phyloP scores from a whole-genome alignment of 2,888 invertebrate species.

The Thereva unica region DNA sequence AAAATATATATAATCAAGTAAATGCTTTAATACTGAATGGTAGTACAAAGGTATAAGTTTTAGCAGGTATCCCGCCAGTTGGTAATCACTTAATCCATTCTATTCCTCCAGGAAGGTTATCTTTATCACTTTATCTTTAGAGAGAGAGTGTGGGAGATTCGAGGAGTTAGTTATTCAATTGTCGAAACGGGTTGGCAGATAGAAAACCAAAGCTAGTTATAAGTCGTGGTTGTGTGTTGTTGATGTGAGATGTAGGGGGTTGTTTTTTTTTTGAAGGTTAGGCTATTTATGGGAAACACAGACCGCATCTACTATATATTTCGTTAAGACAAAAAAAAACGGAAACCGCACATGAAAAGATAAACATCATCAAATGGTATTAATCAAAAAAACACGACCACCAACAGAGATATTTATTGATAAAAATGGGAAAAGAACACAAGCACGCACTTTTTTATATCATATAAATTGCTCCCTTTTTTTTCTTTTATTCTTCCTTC shows the following conservation, averaged over 20 bases:
- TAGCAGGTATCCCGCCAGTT: constrained; percentile 30
- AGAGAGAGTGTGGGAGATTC: no score
- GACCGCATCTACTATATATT: constrained; percentile 27
- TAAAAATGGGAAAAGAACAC: constrained; percentile 13
- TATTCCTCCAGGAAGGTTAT: constrained; percentile 37
- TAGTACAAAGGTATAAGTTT: constrained; percentile 2
- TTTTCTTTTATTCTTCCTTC: neutral
- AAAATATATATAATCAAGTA: constrained; percentile 11
- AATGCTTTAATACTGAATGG: constrained; percentile 3
- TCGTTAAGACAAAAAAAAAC: constrained; percentile 19
- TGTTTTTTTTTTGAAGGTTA: neutral
- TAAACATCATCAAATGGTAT: constrained; percentile 35
- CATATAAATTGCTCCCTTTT: constrained; percentile 4
- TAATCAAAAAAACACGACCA: constrained; percentile 34
- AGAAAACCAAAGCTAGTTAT: no score
- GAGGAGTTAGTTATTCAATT: no score
- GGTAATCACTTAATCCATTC: constrained; percentile 40
- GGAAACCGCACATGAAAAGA: constrained; percentile 31
- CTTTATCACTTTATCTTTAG: constrained; percentile 35
- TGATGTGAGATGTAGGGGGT: no score
- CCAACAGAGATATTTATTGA: constrained; percentile 31
- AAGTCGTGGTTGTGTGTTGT: no score
- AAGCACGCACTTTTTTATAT: constrained; percentile 24
- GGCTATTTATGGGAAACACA: constrained; percentile 15
- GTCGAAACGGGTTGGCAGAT: no score